Base-by-base conservation (phyloP, 2,797 vertebrate genomes). In the Chelmon rostratus region DNA sequence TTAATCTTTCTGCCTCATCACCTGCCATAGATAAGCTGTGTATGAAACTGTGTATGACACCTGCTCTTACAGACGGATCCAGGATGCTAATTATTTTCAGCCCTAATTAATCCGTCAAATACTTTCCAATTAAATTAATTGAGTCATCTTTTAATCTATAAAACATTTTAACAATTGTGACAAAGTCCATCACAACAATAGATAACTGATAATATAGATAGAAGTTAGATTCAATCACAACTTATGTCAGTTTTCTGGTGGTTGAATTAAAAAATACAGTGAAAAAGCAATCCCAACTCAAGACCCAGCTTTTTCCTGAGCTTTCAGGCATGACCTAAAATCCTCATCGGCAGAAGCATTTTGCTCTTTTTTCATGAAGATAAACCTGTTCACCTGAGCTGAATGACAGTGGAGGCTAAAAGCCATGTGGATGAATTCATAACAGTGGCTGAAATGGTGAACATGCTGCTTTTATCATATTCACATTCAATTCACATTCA, bases 1-100 rank as follows among this genome's bases (percentile, higher is more conserved):
- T 91, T 91, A 69, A 89, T 89, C 69, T 69, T 47, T 74, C 66
- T 44, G 59, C 79, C 69, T 57, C 56, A 63, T 46, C 49, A 42
- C 68, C 78, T 56, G 38, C n/a, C 61, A 66, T 23, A 42, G 81
- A 88, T 62, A 69, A 61, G 38, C 25, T 50, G n/a, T n/a, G n/a
- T n/a, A 74, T 58, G 68, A 72, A 80, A 58, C 65, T 23, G 15
- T 6, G 15, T 37, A 65, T 67, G 50, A 38, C 56, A 81, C 35
- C 65, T 71, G 65, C 64, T 67, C 61, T 25, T 63, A 40, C 11
- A 42, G 35, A 63, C 18, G 6, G 9, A 23, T 49, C 47, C 37
- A 37, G 40, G 8, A 2, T 23, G 2, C 15, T 12, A 4, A 31
- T 47, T 5, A 46, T n/a, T 53, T 50, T 25, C 16, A 62, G 68